These are phyloP conservation scores for Nycticryphes semicollaris DNA, from an alignment of 2,113 vertebrate species.

Conservation along the genomic window DNA sequence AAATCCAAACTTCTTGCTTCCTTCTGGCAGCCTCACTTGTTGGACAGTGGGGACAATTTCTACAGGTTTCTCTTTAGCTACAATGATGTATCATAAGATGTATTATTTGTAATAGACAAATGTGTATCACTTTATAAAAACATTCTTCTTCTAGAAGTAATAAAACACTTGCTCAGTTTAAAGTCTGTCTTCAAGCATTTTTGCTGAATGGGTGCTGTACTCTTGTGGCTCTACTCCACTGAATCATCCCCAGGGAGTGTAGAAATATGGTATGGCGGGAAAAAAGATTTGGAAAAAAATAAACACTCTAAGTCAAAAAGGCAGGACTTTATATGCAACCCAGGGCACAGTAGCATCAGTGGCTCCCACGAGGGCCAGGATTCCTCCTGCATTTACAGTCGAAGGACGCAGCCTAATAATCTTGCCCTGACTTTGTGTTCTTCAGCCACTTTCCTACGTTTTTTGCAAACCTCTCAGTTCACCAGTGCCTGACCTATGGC, in stretches of 20 bases:
- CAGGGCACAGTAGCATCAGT: background rate
- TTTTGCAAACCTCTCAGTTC: background rate
- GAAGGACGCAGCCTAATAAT: background rate
- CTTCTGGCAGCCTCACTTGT: background rate
- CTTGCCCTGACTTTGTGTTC: background rate
- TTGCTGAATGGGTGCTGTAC: background rate
- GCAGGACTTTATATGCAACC: background rate
- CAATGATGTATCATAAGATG: background rate
- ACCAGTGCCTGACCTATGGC: background rate
- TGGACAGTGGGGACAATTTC: background rate
- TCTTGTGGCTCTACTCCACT: background rate
- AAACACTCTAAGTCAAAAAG: conserved; percentile 24
- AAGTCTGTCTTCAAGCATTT: conserved; percentile 11
- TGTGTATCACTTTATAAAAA: background rate
- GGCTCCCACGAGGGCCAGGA: background rate
- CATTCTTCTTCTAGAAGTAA: conserved; percentile 4
- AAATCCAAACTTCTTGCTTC: background rate
- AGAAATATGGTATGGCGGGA: background rate
- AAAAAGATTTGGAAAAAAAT: conserved; percentile 22
- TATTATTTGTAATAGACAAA: background rate
- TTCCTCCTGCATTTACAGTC: background rate
- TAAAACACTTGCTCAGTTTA: background rate
- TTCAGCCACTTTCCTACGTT: background rate
- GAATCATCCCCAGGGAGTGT: background rate
- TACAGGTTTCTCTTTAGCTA: background rate